A percentile compares a stretch with the other conserved stretches of the same genome.
These are phyloP conservation scores for Microhierax caerulescens DNA, from an alignment of 2,797 vertebrate genomes.

Conservation along the genomic window DNA sequence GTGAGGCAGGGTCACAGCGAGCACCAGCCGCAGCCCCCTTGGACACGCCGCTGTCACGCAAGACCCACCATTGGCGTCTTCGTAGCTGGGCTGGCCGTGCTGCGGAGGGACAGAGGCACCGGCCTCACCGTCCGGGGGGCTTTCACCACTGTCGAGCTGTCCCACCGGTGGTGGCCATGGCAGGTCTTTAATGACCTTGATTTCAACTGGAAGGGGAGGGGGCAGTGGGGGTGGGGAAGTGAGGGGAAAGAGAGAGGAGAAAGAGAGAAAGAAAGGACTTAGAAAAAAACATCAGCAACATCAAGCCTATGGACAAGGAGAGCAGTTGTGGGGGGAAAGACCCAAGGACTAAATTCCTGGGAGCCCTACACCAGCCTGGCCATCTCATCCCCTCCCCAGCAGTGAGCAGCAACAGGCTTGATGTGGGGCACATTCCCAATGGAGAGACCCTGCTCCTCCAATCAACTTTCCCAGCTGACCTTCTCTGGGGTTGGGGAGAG, in stretches of 20 bases:
- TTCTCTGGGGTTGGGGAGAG: background rate
- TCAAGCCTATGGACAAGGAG: conserved; percentile 16
- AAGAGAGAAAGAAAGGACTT: conserved; percentile 64
- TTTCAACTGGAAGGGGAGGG: conserved; percentile 88
- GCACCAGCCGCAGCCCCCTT: background rate
- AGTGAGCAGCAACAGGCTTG: background rate
- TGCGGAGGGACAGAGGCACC: conserved; percentile 81
- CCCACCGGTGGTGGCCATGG: conserved; percentile 98
- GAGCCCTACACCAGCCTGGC: background rate
- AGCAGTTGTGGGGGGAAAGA: background rate
- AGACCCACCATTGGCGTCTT: conserved; percentile 94
- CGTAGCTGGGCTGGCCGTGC: conserved; percentile 80
- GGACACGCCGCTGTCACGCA: background rate
- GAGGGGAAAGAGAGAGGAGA: conserved; percentile 3
- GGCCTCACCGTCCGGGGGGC: conserved; percentile 83
- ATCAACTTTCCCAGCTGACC: background rate
- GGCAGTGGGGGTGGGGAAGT: background rate
- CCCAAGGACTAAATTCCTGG: background rate
- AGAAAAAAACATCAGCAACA: conserved; percentile 50
- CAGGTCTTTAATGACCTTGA: conserved; percentile 99
- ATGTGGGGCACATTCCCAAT: background rate
- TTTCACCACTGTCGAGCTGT: conserved; percentile 90
- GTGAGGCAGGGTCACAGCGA: background rate
- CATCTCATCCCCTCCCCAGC: background rate
- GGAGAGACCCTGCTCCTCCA: background rate